Percentiles rank a stretch among this genome's conserved stretches.
Evolutionary conservation across 2,888 invertebrate species (phyloP).

Genomic region (Smittia sp.): DNA sequence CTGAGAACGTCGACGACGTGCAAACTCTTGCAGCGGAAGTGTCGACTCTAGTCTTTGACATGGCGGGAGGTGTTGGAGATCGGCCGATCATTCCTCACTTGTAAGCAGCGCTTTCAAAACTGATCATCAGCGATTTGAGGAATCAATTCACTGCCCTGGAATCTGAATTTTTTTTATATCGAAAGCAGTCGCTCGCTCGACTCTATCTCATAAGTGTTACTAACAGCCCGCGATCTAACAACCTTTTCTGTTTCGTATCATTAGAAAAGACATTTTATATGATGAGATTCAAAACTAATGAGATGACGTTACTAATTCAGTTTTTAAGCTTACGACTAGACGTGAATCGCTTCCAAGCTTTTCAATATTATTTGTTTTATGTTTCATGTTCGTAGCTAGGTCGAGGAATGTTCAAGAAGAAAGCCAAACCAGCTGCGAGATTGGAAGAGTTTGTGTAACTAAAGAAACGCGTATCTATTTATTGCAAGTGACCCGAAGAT

Average conservation of each 20-base stretch:
- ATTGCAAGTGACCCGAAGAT: background rate
- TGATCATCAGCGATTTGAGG: conserved; percentile 2
- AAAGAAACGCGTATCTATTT: background rate
- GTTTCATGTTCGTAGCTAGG: background rate
- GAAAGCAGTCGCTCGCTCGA: background rate
- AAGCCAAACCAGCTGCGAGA: background rate
- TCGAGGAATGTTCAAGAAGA: background rate
- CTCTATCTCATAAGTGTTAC: background rate
- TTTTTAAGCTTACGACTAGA: background rate
- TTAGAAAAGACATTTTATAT: conserved; percentile 10
- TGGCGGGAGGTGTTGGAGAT: conserved; percentile 76
- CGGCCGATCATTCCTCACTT: conserved; percentile 54
- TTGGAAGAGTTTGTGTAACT: background rate
- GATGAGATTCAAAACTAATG: conserved; percentile 2
- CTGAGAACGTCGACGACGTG: conserved; percentile 68
- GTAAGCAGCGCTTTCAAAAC: background rate
- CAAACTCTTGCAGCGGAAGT: conserved; percentile 74
- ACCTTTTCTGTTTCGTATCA: conserved; percentile 1
- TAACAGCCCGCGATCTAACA: background rate
- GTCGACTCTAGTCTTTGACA: conserved; percentile 68
- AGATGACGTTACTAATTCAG: background rate
- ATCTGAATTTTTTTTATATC: background rate
- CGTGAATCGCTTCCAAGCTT: background rate
- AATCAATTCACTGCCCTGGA: background rate
- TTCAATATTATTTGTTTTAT: background rate